phyloP scores from a whole-genome alignment of 2,888 invertebrate species.

The Octodonta nipae region DNA sequence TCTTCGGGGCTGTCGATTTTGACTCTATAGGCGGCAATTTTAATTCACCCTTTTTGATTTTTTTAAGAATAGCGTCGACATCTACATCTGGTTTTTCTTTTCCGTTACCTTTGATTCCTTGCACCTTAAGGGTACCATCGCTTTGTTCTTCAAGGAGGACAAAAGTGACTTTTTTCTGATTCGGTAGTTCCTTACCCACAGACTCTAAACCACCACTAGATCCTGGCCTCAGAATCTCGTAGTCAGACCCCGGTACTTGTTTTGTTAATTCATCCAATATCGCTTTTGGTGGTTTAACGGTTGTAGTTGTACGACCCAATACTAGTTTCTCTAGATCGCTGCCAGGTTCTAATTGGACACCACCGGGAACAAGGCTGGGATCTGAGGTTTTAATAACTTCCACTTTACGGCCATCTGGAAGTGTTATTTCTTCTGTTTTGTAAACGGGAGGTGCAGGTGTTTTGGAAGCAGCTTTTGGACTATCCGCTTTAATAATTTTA shows the following conservation, averaged over 20 bases:
- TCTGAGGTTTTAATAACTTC: conserved; percentile 47
- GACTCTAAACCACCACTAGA: conserved; percentile 61
- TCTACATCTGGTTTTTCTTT: conserved; percentile 59
- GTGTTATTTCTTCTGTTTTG: conserved; percentile 27
- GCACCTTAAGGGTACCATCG: conserved; percentile 73
- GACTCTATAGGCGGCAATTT: conserved; percentile 48
- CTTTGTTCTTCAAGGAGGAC: conserved; percentile 75
- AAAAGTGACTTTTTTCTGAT: conserved; percentile 71
- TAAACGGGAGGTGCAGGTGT: too few species aligned
- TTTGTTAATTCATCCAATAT: conserved; percentile 67
- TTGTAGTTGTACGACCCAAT: conserved; percentile 33
- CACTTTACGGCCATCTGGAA: conserved; percentile 31
- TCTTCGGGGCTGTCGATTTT: conserved; percentile 11
- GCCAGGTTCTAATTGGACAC: conserved; percentile 36
- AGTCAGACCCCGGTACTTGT: conserved; percentile 65
- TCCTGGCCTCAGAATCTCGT: conserved; percentile 65
- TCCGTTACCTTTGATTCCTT: conserved; percentile 67
- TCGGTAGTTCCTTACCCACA: conserved; percentile 47
- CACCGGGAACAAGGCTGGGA: conserved; percentile 46
- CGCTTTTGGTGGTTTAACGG: conserved; percentile 49
- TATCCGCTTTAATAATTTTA: conserved; percentile 46
- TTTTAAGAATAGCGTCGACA: conserved; percentile 66
- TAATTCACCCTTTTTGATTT: conserved; percentile 69
- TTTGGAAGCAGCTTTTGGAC: conserved; percentile 7
- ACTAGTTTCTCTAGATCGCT: conserved; percentile 29